A percentile compares a stretch with the other conserved stretches of the same genome.
These are phyloP conservation scores for Amniataba percoides DNA, from an alignment of 2,797 vertebrate genomes.

Conservation along the genomic window DNA sequence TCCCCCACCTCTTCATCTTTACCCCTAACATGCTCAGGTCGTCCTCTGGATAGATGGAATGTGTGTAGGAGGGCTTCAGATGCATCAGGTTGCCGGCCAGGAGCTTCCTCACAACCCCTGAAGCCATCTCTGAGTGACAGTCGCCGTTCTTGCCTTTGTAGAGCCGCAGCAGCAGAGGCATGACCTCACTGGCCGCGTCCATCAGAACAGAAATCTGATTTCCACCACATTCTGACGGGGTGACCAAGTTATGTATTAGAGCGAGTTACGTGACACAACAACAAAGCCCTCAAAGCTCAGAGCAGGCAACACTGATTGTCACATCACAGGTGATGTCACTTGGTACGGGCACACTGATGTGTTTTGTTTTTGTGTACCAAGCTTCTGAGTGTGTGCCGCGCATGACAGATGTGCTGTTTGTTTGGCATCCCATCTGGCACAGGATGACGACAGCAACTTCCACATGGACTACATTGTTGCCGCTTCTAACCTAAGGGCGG, in stretches of 20 bases:
- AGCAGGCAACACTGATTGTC: conserved; percentile 7
- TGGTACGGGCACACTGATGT: conserved; percentile 1
- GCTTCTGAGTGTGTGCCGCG: neutral
- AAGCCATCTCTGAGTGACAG: conserved; percentile 69
- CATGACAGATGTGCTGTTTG: conserved; percentile 3
- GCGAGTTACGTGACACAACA: conserved; percentile 49
- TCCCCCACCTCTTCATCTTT: conserved; percentile 50
- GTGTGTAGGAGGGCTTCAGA: conserved; percentile 80
- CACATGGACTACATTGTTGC: conserved; percentile 90
- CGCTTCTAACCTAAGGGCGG: conserved; percentile 90
- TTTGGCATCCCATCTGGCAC: conserved; percentile 13
- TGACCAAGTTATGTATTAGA: conserved; percentile 50
- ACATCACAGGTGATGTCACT: conserved; percentile 17
- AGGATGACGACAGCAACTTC: conserved; percentile 89
- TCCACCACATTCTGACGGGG: conserved; percentile 52
- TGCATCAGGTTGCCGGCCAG: conserved; percentile 77
- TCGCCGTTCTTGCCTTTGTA: conserved; percentile 72
- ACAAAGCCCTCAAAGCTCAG: conserved; percentile 64
- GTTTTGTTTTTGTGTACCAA: conserved; percentile 10
- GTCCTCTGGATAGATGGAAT: conserved; percentile 74
- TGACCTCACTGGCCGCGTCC: conserved; percentile 79
- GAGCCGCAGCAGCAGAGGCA: conserved; percentile 50
- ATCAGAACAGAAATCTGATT: conserved; percentile 75
- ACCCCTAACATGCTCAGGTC: conserved; percentile 64
- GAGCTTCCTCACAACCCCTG: conserved; percentile 67